These are phyloP conservation scores for Heterodera schachtii DNA, from an alignment of 1,140 invertebrate species.

Conservation along the genomic window DNA sequence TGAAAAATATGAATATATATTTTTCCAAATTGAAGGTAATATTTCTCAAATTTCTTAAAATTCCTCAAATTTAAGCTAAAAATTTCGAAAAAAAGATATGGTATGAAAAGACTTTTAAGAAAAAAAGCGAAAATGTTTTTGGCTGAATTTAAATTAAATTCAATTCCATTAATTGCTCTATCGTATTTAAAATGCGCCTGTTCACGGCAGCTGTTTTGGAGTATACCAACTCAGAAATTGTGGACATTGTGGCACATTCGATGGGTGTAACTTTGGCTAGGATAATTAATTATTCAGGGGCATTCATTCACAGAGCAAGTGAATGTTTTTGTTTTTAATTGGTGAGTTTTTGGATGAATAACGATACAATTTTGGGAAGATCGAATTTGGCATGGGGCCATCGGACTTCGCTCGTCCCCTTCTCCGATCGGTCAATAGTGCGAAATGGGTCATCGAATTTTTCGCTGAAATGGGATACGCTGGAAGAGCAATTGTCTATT, in stretches of 20 bases:
- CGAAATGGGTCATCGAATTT: neutral
- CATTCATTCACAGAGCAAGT: neutral
- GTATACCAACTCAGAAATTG: constrained; percentile 42
- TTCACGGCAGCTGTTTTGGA: constrained; percentile 52
- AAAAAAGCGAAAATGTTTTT: too few species aligned
- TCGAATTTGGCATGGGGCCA: constrained; percentile 26
- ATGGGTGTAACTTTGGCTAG: constrained; percentile 58
- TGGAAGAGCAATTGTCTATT: constrained; percentile 17
- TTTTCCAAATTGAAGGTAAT: too few species aligned
- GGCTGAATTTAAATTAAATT: neutral
- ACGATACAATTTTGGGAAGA: constrained; percentile 15
- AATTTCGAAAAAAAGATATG: too few species aligned
- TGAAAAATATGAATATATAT: too few species aligned
- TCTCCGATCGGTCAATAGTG: constrained; percentile 12
- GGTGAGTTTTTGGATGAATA: constrained; percentile 22
- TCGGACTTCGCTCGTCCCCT: constrained; percentile 16
- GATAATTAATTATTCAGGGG: constrained; percentile 54
- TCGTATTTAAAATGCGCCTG: constrained; percentile 38
- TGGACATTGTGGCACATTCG: constrained; percentile 55
- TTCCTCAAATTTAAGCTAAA: too few species aligned
- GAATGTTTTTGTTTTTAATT: neutral
- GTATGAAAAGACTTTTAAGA: too few species aligned
- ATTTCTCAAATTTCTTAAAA: too few species aligned
- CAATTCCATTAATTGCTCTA: constrained; percentile 36
- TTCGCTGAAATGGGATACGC: constrained; percentile 21